phyloP scores from a whole-genome alignment of 2,797 vertebrate genomes.

The Harpagifer antarcticus region DNA sequence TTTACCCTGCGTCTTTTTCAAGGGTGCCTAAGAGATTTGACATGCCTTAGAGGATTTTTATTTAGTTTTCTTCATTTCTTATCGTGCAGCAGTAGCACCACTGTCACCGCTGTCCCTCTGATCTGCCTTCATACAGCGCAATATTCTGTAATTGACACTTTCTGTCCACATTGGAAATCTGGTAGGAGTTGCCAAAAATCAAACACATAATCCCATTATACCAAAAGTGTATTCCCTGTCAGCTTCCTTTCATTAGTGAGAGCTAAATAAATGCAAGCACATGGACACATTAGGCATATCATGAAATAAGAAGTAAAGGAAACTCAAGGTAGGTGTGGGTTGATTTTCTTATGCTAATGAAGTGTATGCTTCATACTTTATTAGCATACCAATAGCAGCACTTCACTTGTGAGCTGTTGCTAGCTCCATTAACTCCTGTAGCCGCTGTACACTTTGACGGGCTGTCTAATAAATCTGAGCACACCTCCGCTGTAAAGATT shows the following conservation, averaged over 20 bases:
- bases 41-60: constrained; percentile 51
- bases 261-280: constrained; percentile 16
- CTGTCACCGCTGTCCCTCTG: constrained; percentile 16
- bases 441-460: constrained; percentile 60
- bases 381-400: constrained; percentile 77
- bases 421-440: constrained; percentile 58
- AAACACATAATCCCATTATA: constrained; percentile 36
- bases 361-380: constrained; percentile 60
- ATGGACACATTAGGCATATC: constrained; percentile 27
- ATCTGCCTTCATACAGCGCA: constrained; percentile 16
- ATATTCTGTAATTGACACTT: constrained; percentile 44
- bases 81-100: constrained; percentile 32
- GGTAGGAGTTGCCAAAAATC: constrained; percentile 21
- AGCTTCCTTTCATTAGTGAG: constrained; percentile 16
- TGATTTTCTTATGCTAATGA: constrained; percentile 54
- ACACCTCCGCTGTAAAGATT: constrained; percentile 61
- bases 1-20: constrained; percentile 53
- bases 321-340: constrained; percentile 28
- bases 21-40: constrained; percentile 64
- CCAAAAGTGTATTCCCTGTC: constrained; percentile 16
- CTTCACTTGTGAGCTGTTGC: constrained; percentile 58
- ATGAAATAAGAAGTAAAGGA: constrained; percentile 24
- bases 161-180: constrained; percentile 37
- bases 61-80: constrained; percentile 36
- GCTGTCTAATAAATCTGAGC: constrained; percentile 67